Conservation (phyloP, 2,888 invertebrate species). For the Trypoxylon attenuatum region DNA sequence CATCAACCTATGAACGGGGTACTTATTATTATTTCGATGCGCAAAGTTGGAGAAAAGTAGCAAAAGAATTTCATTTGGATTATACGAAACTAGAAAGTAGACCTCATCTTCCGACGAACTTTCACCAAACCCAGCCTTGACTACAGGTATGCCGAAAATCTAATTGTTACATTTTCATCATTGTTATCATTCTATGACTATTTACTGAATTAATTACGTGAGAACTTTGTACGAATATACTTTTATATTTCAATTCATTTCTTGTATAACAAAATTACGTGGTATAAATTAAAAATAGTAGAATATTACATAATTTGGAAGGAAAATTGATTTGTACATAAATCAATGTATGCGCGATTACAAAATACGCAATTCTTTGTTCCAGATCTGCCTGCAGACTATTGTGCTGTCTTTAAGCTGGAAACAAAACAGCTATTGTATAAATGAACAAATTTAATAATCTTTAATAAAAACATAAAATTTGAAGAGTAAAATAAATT, state of each 20-base stretch:
- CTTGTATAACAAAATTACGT: conserved; percentile 2
- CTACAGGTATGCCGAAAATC: conserved; percentile 62
- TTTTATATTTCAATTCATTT: background rate
- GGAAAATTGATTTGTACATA: too few relatives aligned
- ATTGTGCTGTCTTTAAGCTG: conserved; percentile 72
- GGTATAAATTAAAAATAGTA: conserved; percentile 7
- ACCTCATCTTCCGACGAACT: conserved; percentile 84
- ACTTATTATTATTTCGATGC: conserved; percentile 99
- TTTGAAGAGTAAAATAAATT: conserved; percentile 66
- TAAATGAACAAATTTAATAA: conserved; percentile 75
- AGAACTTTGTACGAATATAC: background rate
- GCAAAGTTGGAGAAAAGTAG: conserved; percentile 98
- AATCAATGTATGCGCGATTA: too few relatives aligned
- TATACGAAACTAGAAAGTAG: conserved; percentile 98
- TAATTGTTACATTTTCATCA: conserved; percentile 4
- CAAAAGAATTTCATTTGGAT: conserved; percentile 99
- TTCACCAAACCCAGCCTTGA: conserved; percentile 78
- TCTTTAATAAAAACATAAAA: conserved; percentile 75
- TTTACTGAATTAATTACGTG: background rate
- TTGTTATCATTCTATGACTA: background rate
- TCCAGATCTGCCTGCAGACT: conserved; percentile 73
- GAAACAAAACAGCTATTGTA: conserved; percentile 74
- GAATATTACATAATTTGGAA: conserved; percentile 12
- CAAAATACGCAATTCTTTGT: conserved; percentile 36
- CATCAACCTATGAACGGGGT: conserved; percentile 96